Conservation (phyloP, 2,888 invertebrate species). For the Lithophane semibrunnea region DNA sequence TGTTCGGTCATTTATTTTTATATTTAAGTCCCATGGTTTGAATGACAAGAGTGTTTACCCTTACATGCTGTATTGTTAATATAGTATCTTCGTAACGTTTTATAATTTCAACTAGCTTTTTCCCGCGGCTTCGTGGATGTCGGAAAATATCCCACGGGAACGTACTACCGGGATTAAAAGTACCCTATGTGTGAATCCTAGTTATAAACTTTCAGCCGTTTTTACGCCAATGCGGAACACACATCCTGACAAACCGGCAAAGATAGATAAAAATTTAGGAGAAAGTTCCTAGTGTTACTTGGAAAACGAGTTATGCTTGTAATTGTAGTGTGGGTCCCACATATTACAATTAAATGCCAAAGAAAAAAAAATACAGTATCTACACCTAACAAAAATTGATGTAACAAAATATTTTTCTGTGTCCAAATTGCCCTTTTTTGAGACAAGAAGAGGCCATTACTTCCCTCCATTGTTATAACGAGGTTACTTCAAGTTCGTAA, state of each 20-base stretch:
- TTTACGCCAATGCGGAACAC: neutral
- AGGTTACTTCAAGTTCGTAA: slow-evolving; percentile 60
- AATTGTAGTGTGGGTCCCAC: neutral
- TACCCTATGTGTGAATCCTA: neutral
- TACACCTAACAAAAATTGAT: slow-evolving; percentile 25
- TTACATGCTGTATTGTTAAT: too few relatives aligned
- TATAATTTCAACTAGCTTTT: neutral
- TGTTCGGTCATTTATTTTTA: too few relatives aligned
- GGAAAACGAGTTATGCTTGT: neutral
- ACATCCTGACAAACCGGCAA: neutral
- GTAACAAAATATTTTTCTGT: slow-evolving; percentile 59
- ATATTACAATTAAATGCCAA: neutral
- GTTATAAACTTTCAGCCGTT: neutral
- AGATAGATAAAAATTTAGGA: neutral
- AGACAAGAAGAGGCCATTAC: slow-evolving; percentile 69
- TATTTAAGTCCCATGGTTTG: too few relatives aligned
- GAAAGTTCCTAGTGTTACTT: neutral
- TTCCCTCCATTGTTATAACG: slow-evolving; percentile 67
- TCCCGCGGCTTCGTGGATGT: too few relatives aligned
- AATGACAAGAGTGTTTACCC: too few relatives aligned
- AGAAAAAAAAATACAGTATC: neutral
- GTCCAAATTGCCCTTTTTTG: slow-evolving; percentile 70
- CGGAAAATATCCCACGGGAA: neutral
- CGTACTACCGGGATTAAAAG: neutral
- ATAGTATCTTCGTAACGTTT: neutral